These are phyloP conservation scores for Telmatherina bonti DNA, from an alignment of 2,797 vertebrate genomes.

Conservation along the genomic window DNA sequence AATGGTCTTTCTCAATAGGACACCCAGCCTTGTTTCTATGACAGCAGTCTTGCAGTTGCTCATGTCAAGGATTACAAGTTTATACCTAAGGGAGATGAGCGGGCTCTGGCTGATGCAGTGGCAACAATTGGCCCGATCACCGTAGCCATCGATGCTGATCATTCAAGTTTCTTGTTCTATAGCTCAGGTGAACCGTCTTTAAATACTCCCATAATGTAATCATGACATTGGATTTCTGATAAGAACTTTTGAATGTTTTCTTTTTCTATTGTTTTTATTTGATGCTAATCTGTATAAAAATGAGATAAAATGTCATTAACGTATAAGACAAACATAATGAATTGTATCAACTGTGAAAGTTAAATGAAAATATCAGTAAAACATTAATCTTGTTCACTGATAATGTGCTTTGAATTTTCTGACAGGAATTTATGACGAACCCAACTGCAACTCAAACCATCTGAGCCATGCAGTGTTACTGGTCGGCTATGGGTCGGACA, in stretches of 20 bases:
- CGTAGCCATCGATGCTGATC: conserved; percentile 82
- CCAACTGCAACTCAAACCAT: conserved; percentile 76
- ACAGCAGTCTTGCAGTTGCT: conserved; percentile 74
- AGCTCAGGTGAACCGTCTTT: conserved; percentile 77
- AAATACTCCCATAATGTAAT: not conserved
- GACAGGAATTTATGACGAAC: conserved; percentile 83
- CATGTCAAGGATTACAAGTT: conserved; percentile 83
- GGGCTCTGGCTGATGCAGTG: conserved; percentile 83
- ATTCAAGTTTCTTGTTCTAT: conserved; percentile 86
- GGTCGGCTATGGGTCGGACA: conserved; percentile 83
- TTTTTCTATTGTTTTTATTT: no score
- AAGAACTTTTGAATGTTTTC: not conserved
- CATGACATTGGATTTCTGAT: not conserved
- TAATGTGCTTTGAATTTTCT: conserved; percentile 8
- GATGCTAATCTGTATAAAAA: not conserved
- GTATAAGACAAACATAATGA: no score
- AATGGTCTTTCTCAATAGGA: conserved; percentile 69
- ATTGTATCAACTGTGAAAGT: no score
- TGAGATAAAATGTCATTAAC: not conserved
- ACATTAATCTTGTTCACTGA: not conserved
- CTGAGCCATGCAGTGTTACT: conserved; percentile 84
- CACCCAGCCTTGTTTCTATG: conserved; percentile 81
- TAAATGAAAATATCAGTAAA: no score
- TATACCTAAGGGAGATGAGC: conserved; percentile 82
- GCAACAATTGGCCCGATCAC: conserved; percentile 84